These are phyloP conservation scores for Myotis findleyi DNA, from an alignment of 2,797 vertebrate genomes.

Conservation along the genomic window DNA sequence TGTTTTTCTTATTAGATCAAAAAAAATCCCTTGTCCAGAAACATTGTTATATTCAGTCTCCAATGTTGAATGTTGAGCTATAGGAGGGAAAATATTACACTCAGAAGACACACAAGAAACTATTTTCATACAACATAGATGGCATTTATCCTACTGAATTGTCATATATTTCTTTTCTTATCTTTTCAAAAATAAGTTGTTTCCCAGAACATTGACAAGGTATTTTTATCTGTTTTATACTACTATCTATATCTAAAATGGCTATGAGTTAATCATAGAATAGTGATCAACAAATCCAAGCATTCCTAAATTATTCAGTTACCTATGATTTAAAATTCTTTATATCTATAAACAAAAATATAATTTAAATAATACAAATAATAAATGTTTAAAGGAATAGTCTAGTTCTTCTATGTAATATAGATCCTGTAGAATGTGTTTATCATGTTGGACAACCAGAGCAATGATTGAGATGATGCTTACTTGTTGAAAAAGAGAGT, in stretches of 20 bases:
- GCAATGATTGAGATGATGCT: background rate
- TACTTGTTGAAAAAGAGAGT: background rate
- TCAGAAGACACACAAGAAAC: background rate
- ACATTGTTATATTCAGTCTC: background rate
- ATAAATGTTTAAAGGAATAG: background rate
- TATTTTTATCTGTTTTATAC: background rate
- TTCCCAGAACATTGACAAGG: background rate
- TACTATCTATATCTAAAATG: background rate
- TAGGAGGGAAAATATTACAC: background rate
- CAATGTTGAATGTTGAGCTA: background rate
- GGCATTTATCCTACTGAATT: background rate
- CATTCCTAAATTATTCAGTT: background rate
- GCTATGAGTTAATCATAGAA: background rate
- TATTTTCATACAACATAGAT: background rate
- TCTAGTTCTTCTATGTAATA: background rate
- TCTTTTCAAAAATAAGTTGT: background rate
- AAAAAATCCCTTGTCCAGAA: background rate
- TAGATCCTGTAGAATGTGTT: background rate
- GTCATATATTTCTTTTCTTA: background rate
- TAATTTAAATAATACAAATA: background rate
- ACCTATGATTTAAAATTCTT: conserved; percentile 4
- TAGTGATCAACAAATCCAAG: background rate
- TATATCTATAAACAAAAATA: background rate
- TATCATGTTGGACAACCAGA: background rate
- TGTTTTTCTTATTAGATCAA: background rate